phyloP scores from a whole-genome alignment of 2,888 invertebrate species.

The Pogonocherus hispidulus region DNA sequence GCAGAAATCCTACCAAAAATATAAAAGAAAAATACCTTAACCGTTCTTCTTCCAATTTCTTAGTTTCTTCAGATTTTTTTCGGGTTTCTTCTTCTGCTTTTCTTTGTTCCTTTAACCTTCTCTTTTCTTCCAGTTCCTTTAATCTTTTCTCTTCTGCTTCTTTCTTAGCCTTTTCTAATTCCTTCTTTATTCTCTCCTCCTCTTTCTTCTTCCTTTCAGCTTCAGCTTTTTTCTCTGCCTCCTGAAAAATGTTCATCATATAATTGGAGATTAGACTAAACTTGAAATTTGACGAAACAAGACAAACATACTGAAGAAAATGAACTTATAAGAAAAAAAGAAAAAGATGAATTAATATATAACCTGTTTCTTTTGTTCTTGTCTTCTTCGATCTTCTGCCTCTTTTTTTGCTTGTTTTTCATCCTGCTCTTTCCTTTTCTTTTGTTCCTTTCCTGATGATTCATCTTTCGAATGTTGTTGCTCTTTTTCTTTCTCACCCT shows the following conservation, averaged over 20 bases:
- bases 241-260: slow-evolving; percentile 58
- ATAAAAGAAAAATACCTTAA: slow-evolving; percentile 38
- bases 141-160: slow-evolving; percentile 69
- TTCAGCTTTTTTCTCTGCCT: slow-evolving; percentile 70
- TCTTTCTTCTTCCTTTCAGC: slow-evolving; percentile 72
- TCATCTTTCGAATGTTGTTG: slow-evolving; percentile 58
- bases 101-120: slow-evolving; percentile 68
- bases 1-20: too few relatives aligned
- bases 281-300: too few relatives aligned
- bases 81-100: slow-evolving; percentile 68
- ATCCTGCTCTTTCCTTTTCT: slow-evolving; percentile 69
- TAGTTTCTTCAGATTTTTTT: slow-evolving; percentile 67
- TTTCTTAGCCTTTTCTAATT: slow-evolving; percentile 70
- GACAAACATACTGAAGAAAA: too few relatives aligned
- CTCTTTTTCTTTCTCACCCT: slow-evolving; percentile 53
- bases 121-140: slow-evolving; percentile 71
- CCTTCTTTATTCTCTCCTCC: slow-evolving; percentile 70
- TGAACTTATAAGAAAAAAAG: too few relatives aligned
- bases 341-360: too few relatives aligned
- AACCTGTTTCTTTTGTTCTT: slow-evolving; percentile 68
- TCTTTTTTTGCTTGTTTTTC: slow-evolving; percentile 70
- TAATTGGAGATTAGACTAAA: too few relatives aligned
- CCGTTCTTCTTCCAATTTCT: slow-evolving; percentile 63
- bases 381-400: slow-evolving; percentile 70
- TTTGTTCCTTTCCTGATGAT: slow-evolving; percentile 68